These are phyloP conservation scores for Saccostrea glomerata DNA, from an alignment of 1,140 invertebrate genomes.

Conservation along the genomic window DNA sequence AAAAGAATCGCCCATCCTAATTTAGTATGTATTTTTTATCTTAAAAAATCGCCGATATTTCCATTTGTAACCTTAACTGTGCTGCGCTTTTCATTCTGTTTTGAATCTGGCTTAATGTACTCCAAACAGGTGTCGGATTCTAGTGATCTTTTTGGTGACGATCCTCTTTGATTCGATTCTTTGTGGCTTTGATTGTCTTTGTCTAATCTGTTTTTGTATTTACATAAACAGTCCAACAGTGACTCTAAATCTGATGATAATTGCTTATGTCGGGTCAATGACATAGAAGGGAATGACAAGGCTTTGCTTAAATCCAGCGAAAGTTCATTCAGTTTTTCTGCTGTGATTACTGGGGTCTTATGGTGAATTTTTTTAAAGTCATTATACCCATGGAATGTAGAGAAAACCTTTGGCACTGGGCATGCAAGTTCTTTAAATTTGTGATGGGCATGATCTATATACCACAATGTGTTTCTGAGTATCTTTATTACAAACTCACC, in stretches of 20 bases:
- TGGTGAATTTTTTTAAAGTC: conserved; percentile 17
- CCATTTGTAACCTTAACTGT: no score
- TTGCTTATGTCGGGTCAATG: conserved; percentile 15
- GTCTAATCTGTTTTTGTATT: conserved; percentile 38
- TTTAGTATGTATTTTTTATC: no score
- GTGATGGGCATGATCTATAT: conserved; percentile 6
- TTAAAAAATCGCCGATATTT: no score
- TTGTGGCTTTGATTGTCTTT: conserved; percentile 26
- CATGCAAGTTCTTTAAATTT: conserved; percentile 43
- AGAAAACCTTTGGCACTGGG: conserved; percentile 34
- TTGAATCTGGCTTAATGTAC: conserved; percentile 13
- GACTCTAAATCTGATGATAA: not conserved
- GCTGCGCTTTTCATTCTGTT: not conserved
- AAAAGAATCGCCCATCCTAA: no score
- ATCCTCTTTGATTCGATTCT: conserved; percentile 21
- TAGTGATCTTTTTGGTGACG: not conserved
- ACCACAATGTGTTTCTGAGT: conserved; percentile 34
- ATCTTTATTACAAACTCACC: not conserved
- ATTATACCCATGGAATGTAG: conserved; percentile 37
- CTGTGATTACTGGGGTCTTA: conserved; percentile 9
- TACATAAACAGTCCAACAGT: conserved; percentile 21
- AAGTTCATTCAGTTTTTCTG: conserved; percentile 35
- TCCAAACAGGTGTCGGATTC: conserved; percentile 2
- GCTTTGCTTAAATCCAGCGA: conserved; percentile 33
- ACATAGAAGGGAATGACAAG: conserved; percentile 43